Evolutionary conservation across 2,113 vertebrate genomes (phyloP).

Genomic region (Hydrochoerus hydrochaeris): DNA sequence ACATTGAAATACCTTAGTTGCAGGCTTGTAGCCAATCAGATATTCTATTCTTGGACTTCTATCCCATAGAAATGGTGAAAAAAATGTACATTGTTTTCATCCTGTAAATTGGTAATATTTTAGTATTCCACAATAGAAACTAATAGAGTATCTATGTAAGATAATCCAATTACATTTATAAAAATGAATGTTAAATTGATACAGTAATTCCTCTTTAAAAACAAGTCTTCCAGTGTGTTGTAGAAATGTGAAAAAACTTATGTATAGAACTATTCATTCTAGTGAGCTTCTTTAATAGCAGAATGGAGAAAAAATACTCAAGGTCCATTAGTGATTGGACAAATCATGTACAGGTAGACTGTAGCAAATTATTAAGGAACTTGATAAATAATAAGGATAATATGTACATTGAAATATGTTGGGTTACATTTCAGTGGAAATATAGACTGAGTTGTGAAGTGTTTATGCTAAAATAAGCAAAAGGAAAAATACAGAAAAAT

Average conservation of each 20-base stretch:
- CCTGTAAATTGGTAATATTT: not conserved
- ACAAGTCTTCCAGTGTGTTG: not conserved
- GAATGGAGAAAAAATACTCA: not conserved
- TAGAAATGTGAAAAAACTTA: not conserved
- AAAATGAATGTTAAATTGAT: not conserved
- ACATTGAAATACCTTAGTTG: rapidly evolving
- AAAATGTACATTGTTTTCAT: not conserved
- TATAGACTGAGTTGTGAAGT: not conserved
- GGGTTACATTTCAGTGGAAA: not conserved
- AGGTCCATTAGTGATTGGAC: not conserved
- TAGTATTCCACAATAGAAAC: not conserved
- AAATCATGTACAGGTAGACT: not conserved
- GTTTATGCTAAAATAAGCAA: not conserved
- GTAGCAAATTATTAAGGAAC: not conserved
- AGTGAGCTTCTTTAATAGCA: not conserved
- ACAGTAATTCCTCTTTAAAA: not conserved
- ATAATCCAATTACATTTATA: not conserved
- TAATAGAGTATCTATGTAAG: not conserved
- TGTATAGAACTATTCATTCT: not conserved
- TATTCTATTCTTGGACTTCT: not conserved
- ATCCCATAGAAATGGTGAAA: not conserved
- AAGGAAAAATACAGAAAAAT: not conserved
- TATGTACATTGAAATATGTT: not conserved
- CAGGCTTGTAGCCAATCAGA: rapidly evolving
- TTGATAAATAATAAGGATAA: not conserved